A percentile compares a stretch with the other conserved stretches of the same genome.
phyloP scores from a whole-genome alignment of 2,797 vertebrate species.

The Melanotaenia boesemani region DNA sequence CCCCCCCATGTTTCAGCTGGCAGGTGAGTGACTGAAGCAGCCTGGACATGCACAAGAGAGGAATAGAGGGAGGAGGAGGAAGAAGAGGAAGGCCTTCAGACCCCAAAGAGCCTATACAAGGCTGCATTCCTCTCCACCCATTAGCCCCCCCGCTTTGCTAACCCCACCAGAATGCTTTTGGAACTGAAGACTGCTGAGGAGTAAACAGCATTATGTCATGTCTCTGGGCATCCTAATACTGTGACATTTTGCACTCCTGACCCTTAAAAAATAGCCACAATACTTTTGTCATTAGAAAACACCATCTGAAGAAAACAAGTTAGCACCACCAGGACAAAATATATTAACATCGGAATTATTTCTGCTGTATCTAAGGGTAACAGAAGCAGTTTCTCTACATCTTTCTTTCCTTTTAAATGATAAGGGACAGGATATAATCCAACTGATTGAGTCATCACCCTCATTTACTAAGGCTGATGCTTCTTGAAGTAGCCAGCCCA shows the following conservation, averaged over 20 bases:
- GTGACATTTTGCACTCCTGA: slow-evolving; percentile 44
- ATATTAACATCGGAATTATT: slow-evolving; percentile 5
- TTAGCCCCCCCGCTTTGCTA: slow-evolving; percentile 22
- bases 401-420: too few relatives aligned
- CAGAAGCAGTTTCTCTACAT: background rate
- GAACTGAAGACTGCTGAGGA: slow-evolving; percentile 45
- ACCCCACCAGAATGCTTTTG: slow-evolving; percentile 53
- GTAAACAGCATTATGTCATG: slow-evolving; percentile 64
- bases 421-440: too few relatives aligned
- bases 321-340: background rate
- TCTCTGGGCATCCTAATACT: slow-evolving; percentile 51
- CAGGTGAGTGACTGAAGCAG: slow-evolving; percentile 75
- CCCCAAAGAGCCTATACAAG: slow-evolving; percentile 86
- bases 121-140: slow-evolving; percentile 87
- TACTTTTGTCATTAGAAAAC: slow-evolving; percentile 12
- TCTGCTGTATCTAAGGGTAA: background rate
- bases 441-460: too few relatives aligned
- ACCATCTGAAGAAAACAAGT: background rate
- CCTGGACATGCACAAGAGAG: slow-evolving; percentile 53
- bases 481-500: too few relatives aligned
- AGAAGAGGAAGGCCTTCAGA: slow-evolving; percentile 76
- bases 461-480: too few relatives aligned
- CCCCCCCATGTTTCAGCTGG: slow-evolving; percentile 69
- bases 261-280: slow-evolving; percentile 41
- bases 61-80: slow-evolving; percentile 21